Evolutionary conservation across 2,113 vertebrate species (phyloP), one percentile per base, ranked within the genome.

Genomic region (Pseudolaguvia tuberculata): DNA sequence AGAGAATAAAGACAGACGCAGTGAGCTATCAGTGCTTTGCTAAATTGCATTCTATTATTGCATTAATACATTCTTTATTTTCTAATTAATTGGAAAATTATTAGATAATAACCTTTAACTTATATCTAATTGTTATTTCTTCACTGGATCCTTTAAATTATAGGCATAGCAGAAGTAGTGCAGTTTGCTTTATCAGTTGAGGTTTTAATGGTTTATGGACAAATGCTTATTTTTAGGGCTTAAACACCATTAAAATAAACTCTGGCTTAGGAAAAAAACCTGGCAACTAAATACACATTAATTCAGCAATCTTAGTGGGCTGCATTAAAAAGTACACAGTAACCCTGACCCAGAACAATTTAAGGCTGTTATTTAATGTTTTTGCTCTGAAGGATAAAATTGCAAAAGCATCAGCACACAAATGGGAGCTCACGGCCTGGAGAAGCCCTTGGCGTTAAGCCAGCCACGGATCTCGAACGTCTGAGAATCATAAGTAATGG

Each of bases 371-470:
- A 48, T 10, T 18, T 20, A 50, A 67, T 50, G 45, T 66, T 66
- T 67, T 67, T 4, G 27, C 23, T 48, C 63, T 67, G 21, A 66
- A 15, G 23, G 23, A 8, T 27, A 42, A 9, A 29, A 67, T 1
- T 67, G 63, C 57, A 73, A 62, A 61, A 35, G 68, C 72, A 77
- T 27, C 51, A 39, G 50, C 61, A 79, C 50, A 45, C 59, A 73
- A 18, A 59, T 50, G 25, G 45, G 11, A 25, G 83, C 91, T 90
- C 87, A 94, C 93, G 87, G 72, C 72, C 87, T 80, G 79, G 89
- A 92, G 88, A 94, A 94, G 42, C 87, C 88, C 83, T 94, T 94
- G 76, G 91, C 90, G n/a, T 90, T 90, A 63, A 94, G 89, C 93
- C 93, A 94, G 7, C 89, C 85, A 51, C 84, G 89, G 81, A 93